A percentile compares a stretch with the other conserved stretches of the same genome.
These are phyloP conservation scores for Pachypeltis micranthus DNA, from an alignment of 1,140 invertebrate genomes.

Conservation along the genomic window DNA sequence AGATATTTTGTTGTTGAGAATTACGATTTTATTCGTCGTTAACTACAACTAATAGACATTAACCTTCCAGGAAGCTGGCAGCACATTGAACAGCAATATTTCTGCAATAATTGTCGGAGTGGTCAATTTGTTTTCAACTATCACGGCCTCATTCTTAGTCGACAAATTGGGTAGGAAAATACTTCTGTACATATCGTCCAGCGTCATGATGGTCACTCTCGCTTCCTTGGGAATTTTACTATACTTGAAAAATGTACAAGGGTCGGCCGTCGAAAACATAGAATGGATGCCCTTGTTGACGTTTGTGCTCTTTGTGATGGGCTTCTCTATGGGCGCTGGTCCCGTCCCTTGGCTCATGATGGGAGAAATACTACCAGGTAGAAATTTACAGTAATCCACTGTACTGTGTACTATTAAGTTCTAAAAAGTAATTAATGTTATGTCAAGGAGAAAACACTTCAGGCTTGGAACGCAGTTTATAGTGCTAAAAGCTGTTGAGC, in stretches of 20 bases:
- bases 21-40: conserved; percentile 23
- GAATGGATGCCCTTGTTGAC: conserved; percentile 72
- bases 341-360: conserved; percentile 91
- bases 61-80: conserved; percentile 50
- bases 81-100: conserved; percentile 55
- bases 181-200: conserved; percentile 65
- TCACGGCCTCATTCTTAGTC: conserved; percentile 69
- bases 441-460: too few species aligned
- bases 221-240: conserved; percentile 61
- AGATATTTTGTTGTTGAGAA: too few species aligned
- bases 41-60: neutral
- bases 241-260: conserved; percentile 66
- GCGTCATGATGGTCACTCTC: conserved; percentile 61
- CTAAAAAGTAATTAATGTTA: too few species aligned
- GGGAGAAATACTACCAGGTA: conserved; percentile 77
- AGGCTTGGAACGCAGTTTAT: too few species aligned
- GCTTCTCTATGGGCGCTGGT: conserved; percentile 82
- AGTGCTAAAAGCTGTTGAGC: too few species aligned
- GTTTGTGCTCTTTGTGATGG: conserved; percentile 74
- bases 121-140: conserved; percentile 79
- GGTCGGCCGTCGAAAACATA: conserved; percentile 38
- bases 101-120: conserved; percentile 71
- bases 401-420: too few species aligned
- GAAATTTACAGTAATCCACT: too few species aligned
- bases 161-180: conserved; percentile 75